phyloP scores from a whole-genome alignment of 2,888 invertebrate species.

The Tricholauxania praeusta region DNA sequence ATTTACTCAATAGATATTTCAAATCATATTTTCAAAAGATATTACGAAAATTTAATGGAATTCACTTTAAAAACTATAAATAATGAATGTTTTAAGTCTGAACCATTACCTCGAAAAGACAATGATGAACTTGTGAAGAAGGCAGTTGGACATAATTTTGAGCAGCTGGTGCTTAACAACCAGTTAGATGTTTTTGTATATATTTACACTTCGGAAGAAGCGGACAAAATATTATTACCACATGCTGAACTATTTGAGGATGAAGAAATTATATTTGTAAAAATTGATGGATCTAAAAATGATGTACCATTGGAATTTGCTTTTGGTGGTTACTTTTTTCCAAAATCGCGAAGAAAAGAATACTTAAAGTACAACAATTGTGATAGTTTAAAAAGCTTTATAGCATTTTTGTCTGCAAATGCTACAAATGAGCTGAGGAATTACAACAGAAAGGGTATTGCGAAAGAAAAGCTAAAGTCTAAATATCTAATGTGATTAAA shows the following conservation, averaged over 20 bases:
- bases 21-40: neutral
- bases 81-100: constrained; percentile 8
- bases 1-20: neutral
- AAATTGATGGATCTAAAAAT: constrained; percentile 1
- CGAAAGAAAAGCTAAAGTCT: no score
- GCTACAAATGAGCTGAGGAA: neutral
- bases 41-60: neutral
- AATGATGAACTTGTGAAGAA: neutral
- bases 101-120: neutral
- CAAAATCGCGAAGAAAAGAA: neutral
- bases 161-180: neutral
- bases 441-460: neutral
- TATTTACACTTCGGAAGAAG: neutral
- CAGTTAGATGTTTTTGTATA: neutral
- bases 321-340: neutral
- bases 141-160: constrained; percentile 4
- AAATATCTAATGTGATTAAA: no score
- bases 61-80: neutral
- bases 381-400: neutral
- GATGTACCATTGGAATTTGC: neutral
- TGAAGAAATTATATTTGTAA: neutral
- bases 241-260: neutral
- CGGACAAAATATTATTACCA: neutral
- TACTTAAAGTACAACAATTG: neutral
- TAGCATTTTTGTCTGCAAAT: neutral